These are phyloP conservation scores for Sternarchorhynchus goeldii DNA, from an alignment of 2,797 vertebrate species.

Conservation along the genomic window DNA sequence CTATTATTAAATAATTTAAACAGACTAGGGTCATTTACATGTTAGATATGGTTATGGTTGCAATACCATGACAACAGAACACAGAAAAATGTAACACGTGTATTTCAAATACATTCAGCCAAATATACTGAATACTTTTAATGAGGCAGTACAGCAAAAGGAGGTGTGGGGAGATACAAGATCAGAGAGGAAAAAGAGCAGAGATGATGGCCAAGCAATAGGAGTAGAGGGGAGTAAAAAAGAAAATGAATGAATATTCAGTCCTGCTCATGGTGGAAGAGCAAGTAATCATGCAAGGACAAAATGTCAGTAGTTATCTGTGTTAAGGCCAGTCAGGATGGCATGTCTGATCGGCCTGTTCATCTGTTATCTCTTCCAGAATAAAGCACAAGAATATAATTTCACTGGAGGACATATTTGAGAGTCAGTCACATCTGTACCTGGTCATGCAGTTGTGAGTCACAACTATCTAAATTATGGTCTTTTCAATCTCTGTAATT, in stretches of 20 bases:
- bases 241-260: not conserved
- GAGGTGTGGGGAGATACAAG: no score
- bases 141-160: not conserved
- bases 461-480: not conserved
- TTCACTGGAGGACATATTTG: constrained; percentile 95
- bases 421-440: constrained; percentile 93
- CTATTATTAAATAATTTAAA: not conserved
- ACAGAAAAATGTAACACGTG: no score
- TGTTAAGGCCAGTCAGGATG: not conserved
- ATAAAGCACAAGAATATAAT: constrained; percentile 97
- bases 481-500: constrained; percentile 1
- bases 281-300: not conserved
- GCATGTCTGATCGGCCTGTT: constrained; percentile 3
- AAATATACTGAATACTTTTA: not conserved
- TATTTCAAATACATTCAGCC: no score
- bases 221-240: not conserved
- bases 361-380: constrained; percentile 69
- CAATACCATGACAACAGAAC: no score
- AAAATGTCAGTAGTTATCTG: not conserved
- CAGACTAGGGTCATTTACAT: not conserved
- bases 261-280: no score
- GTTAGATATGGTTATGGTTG: no score
- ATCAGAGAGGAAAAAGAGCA: not conserved
- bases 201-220: not conserved
- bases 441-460: constrained; percentile 99